Conservation (phyloP, 2,888 invertebrate species). For the Andrena marginata region DNA sequence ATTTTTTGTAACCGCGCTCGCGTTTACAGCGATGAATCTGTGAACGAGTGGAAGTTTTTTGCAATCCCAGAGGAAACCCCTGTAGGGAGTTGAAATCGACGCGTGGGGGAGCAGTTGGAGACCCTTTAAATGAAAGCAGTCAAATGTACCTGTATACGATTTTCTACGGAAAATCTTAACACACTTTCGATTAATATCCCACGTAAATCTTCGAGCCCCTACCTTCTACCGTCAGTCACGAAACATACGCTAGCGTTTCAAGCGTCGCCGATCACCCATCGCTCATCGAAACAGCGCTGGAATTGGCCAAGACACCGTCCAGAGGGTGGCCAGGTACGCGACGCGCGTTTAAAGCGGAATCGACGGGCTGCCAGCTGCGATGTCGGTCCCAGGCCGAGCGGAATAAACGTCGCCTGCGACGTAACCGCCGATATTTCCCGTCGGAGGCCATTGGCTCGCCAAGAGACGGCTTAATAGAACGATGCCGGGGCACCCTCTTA, state of each 20-base stretch:
- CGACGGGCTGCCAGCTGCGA: conserved; percentile 75
- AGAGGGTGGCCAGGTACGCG: conserved; percentile 9
- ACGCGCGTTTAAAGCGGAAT: conserved; percentile 69
- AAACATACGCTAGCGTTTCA: neutral
- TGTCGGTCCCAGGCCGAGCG: conserved; percentile 62
- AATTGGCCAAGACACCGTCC: conserved; percentile 35
- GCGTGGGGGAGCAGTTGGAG: no score
- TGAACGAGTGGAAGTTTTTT: neutral
- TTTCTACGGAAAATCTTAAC: no score
- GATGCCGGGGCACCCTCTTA: conserved; percentile 66
- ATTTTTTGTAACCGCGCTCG: neutral
- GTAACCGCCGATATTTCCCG: conserved; percentile 75
- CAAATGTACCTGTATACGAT: no score
- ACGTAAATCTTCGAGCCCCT: no score
- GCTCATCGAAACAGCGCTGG: neutral
- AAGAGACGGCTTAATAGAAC: conserved; percentile 72
- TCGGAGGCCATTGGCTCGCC: conserved; percentile 71
- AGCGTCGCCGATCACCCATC: neutral
- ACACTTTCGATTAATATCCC: no score
- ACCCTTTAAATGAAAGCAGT: neutral
- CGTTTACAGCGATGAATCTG: neutral
- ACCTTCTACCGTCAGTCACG: no score
- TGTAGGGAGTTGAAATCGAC: no score
- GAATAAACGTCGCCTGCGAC: conserved; percentile 67
- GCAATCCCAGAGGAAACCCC: no score